Percentiles rank a stretch among this genome's conserved stretches.
These are phyloP conservation scores for Anagyrus pseudococci DNA, from an alignment of 2,888 invertebrate genomes.

Conservation along the genomic window DNA sequence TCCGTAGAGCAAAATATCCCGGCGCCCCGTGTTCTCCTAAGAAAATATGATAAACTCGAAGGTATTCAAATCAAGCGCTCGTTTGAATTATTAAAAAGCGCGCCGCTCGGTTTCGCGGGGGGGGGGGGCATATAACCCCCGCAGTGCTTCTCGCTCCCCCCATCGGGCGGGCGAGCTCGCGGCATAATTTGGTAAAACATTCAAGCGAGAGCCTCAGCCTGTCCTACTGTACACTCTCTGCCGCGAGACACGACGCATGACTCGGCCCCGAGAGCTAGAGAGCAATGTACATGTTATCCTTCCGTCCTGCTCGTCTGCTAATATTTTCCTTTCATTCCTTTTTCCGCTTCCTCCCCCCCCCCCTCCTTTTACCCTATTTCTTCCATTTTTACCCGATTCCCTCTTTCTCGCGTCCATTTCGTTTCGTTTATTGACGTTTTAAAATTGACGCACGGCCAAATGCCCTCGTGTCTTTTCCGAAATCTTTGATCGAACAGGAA, in stretches of 20 bases:
- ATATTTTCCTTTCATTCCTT: background rate
- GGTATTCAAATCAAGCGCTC: conserved; percentile 21
- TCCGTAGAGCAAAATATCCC: too few relatives aligned
- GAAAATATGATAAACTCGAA: conserved; percentile 30
- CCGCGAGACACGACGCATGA: too few relatives aligned
- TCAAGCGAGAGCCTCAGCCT: background rate
- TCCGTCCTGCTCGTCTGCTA: too few relatives aligned
- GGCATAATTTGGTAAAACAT: conserved; percentile 7
- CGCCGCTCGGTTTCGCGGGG: background rate
- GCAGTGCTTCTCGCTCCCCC: background rate
- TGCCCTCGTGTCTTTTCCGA: too few relatives aligned
- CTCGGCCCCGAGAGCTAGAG: too few relatives aligned
- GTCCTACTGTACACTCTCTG: too few relatives aligned
- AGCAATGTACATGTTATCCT: too few relatives aligned
- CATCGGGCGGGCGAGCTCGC: background rate
- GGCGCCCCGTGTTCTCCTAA: background rate
- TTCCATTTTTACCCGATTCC: background rate
- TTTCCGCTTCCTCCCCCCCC: too few relatives aligned
- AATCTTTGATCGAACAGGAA: too few relatives aligned
- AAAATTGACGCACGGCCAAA: too few relatives aligned
- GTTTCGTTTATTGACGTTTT: too few relatives aligned
- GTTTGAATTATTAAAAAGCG: conserved; percentile 29
- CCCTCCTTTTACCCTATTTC: too few relatives aligned
- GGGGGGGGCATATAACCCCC: background rate
- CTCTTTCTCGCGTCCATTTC: background rate